Conservation (phyloP, 2,888 invertebrate species). For the Volucella zonaria region DNA sequence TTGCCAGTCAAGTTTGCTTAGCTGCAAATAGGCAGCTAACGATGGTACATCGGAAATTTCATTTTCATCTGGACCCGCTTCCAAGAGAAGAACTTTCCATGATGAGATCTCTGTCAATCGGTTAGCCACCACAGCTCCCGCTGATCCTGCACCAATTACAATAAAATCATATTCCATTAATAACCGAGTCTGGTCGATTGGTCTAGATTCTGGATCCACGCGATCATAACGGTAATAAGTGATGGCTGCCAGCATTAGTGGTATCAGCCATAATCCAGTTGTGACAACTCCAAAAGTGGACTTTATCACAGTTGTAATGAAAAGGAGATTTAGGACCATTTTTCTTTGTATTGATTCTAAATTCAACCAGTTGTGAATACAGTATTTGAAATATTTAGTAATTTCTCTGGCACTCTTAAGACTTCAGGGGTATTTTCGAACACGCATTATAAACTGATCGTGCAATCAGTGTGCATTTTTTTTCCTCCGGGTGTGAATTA, state of each 20-base stretch:
- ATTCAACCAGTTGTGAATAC: conserved; percentile 7
- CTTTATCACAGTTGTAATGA: conserved; percentile 90
- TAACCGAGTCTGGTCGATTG: conserved; percentile 87
- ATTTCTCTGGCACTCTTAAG: conserved; percentile 24
- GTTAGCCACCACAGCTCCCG: conserved; percentile 94
- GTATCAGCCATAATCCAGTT: conserved; percentile 93
- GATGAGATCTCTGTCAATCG: conserved; percentile 89
- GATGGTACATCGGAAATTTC: conserved; percentile 94
- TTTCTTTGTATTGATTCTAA: conserved; percentile 48
- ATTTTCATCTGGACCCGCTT: conserved; percentile 94
- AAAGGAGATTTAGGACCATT: conserved; percentile 89
- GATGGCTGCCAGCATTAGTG: conserved; percentile 90
- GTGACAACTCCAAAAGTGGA: conserved; percentile 88
- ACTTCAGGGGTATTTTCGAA: conserved; percentile 32
- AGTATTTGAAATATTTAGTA: conserved; percentile 5
- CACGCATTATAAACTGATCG: conserved; percentile 52
- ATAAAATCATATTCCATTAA: conserved; percentile 92
- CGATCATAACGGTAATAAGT: conserved; percentile 91
- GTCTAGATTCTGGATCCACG: conserved; percentile 91
- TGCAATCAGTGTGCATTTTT: conserved; percentile 41
- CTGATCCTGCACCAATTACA: conserved; percentile 93
- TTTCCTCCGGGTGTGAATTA: neutral
- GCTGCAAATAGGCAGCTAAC: conserved; percentile 92
- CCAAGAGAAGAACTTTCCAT: conserved; percentile 91
- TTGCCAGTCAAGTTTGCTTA: conserved; percentile 93